phyloP scores from a whole-genome alignment of 2,888 invertebrate species.

The Sarcophaga variegata region DNA sequence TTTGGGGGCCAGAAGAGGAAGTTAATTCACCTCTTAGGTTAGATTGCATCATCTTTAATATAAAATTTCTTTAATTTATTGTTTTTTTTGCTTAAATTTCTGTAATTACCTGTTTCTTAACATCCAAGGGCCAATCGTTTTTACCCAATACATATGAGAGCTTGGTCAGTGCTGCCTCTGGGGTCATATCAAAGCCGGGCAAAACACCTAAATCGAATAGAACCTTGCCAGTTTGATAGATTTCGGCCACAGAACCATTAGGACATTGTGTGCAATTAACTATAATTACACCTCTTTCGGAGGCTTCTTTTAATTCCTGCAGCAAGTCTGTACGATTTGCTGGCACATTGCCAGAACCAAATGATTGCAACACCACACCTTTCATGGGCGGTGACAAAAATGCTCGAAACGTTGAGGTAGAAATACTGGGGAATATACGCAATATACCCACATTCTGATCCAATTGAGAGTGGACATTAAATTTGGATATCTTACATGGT shows the following conservation, averaged over 20 bases:
- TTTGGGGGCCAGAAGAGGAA: conserved; percentile 75
- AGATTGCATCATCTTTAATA: conserved; percentile 86
- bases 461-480: conserved; percentile 88
- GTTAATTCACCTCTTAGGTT: conserved; percentile 93
- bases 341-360: conserved; percentile 97
- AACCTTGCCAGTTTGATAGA: conserved; percentile 93
- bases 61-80: conserved; percentile 1
- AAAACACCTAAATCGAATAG: conserved; percentile 78
- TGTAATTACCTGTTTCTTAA: conserved; percentile 85
- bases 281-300: conserved; percentile 90
- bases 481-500: conserved; percentile 85
- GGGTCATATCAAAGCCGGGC: conserved; percentile 84
- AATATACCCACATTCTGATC: conserved; percentile 93
- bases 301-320: conserved; percentile 87
- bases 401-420: conserved; percentile 87
- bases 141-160: conserved; percentile 94
- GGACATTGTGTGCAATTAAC: conserved; percentile 96
- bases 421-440: conserved; percentile 95
- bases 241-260: conserved; percentile 89
- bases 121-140: conserved; percentile 85
- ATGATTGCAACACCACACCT: conserved; percentile 94
- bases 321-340: conserved; percentile 91
- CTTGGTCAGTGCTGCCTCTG: conserved; percentile 96
- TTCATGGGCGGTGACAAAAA: conserved; percentile 89
- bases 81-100: background rate